Percentiles rank a stretch among this genome's conserved stretches.
Evolutionary conservation across 2,888 invertebrate genomes (phyloP).

Genomic region (Diploptera punctata): DNA sequence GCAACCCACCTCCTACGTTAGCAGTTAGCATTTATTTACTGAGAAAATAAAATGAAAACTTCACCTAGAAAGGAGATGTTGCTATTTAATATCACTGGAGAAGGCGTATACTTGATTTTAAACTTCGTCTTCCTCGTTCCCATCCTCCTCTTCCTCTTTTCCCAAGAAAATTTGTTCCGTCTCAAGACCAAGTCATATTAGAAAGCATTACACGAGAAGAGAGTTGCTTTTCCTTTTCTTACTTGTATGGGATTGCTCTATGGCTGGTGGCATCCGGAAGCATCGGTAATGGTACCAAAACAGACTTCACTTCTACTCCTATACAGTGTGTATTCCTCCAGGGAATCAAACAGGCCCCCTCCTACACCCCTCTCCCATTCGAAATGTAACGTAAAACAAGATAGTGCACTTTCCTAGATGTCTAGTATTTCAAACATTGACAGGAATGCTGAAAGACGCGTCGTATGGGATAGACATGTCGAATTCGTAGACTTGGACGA

Average conservation of each 20-base stretch:
- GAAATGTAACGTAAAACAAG: conserved; percentile 25
- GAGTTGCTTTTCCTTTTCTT: not conserved
- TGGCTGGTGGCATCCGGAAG: not conserved
- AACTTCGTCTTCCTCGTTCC: too few relatives aligned
- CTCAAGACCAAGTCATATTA: too few relatives aligned
- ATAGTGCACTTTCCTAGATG: conserved; percentile 24
- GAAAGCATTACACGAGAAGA: not conserved
- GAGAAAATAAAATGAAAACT: too few relatives aligned
- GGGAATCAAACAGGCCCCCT: conserved; percentile 13
- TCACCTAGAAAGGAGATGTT: too few relatives aligned
- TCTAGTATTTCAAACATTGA: conserved; percentile 30
- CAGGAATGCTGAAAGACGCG: conserved; percentile 8
- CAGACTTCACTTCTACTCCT: not conserved
- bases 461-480: not conserved
- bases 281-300: not conserved
- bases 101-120: too few relatives aligned
- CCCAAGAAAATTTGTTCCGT: too few relatives aligned
- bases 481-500: not conserved
- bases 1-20: too few relatives aligned
- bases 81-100: too few relatives aligned
- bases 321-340: conserved; percentile 17
- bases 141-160: too few relatives aligned
- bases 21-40: too few relatives aligned
- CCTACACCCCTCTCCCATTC: not conserved
- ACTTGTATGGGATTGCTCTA: not conserved